Conservation (phyloP, 2,797 vertebrate genomes). For the Rhinella marina region DNA sequence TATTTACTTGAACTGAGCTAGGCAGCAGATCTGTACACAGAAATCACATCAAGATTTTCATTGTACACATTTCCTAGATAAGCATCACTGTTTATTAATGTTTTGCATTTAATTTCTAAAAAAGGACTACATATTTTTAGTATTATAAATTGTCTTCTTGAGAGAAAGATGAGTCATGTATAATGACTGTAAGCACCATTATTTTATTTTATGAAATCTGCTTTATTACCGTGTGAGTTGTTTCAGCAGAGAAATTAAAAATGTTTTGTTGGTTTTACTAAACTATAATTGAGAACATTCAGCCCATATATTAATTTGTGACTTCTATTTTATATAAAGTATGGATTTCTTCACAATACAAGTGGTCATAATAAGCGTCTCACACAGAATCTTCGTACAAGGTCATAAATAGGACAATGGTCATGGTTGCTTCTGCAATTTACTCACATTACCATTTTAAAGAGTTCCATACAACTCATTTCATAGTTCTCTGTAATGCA, state of each 20-base stretch:
- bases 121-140: no score
- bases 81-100: no score
- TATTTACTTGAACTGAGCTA: no score
- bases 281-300: conserved; percentile 27
- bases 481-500: conserved; percentile 24
- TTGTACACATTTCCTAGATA: no score
- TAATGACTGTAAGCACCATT: background rate
- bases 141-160: no score
- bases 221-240: background rate
- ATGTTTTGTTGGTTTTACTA: background rate
- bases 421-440: conserved; percentile 47
- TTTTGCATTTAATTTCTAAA: no score
- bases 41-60: no score
- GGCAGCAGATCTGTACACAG: no score
- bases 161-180: no score
- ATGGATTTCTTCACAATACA: conserved; percentile 7
- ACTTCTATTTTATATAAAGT: conserved; percentile 3
- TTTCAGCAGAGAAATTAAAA: background rate
- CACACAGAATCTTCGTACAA: conserved; percentile 28
- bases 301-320: conserved; percentile 7
- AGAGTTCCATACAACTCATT: conserved; percentile 39
- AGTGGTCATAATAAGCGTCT: background rate
- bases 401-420: conserved; percentile 35
- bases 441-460: conserved; percentile 46
- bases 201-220: background rate